Percentiles rank a stretch among this genome's conserved stretches.
Evolutionary conservation across 2,113 vertebrate genomes (phyloP).

Genomic region (Anser cygnoides): DNA sequence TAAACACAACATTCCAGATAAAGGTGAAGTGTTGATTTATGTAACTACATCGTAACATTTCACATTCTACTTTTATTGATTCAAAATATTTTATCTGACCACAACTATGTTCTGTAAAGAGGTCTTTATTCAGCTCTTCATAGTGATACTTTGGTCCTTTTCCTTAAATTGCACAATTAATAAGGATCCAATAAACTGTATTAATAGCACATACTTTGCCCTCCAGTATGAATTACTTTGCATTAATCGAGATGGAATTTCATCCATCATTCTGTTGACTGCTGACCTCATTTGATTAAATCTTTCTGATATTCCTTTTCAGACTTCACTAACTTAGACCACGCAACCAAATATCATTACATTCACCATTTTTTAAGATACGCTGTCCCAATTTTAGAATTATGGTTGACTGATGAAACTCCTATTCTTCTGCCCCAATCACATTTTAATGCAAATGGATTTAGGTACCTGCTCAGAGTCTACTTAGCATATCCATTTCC

Average conservation of each 20-base stretch:
- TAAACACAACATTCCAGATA: not conserved
- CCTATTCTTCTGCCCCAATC: not conserved
- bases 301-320: not conserved
- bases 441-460: not conserved
- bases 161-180: slow-evolving; percentile 53
- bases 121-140: slow-evolving; percentile 11
- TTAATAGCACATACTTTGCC: slow-evolving; percentile 14
- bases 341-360: not conserved
- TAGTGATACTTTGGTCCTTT: not conserved
- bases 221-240: slow-evolving; percentile 25
- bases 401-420: not conserved
- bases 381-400: not conserved
- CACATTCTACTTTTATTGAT: slow-evolving; percentile 35
- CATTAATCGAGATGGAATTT: slow-evolving; percentile 50
- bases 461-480: not conserved
- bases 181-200: slow-evolving; percentile 50
- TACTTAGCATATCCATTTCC: not conserved
- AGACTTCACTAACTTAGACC: not conserved
- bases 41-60: not conserved
- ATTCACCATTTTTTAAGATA: not conserved
- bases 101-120: slow-evolving; percentile 3
- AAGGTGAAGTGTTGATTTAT: slow-evolving; percentile 6
- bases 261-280: slow-evolving; percentile 48
- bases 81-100: slow-evolving; percentile 38
- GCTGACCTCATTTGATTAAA: slow-evolving; percentile 41